Conservation (phyloP, 2,113 vertebrate species). For the Elachura formosa region DNA sequence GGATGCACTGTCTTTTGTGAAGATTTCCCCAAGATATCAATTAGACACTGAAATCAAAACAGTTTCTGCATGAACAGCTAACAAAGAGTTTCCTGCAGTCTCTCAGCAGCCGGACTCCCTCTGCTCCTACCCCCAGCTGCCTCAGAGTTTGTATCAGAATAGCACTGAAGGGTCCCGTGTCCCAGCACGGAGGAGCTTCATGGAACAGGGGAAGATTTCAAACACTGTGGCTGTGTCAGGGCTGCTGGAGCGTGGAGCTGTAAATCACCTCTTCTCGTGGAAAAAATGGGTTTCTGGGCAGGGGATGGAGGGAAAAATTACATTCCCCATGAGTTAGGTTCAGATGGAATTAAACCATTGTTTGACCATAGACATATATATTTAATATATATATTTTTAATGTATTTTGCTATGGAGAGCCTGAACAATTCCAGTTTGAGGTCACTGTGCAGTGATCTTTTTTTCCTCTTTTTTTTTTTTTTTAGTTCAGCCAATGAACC, state of each 20-base stretch:
- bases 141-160: not conserved
- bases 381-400: not conserved
- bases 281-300: slow-evolving; percentile 1
- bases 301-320: not conserved
- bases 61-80: slow-evolving; percentile 20
- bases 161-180: not conserved
- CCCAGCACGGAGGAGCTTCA: not conserved
- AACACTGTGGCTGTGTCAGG: not conserved
- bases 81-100: not conserved
- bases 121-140: not conserved
- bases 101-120: not conserved
- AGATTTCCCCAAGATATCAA: slow-evolving; percentile 28
- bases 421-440: not conserved
- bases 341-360: slow-evolving; percentile 28
- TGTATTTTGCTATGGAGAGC: not conserved
- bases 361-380: not conserved
- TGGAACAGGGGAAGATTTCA: not conserved
- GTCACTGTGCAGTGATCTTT: not conserved
- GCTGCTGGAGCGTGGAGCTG: not conserved
- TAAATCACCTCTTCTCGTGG: not conserved
- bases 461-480: not conserved
- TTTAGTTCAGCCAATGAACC: not conserved
- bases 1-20: not conserved
- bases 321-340: not conserved
- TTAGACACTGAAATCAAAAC: slow-evolving; percentile 23